Conservation (phyloP, 2,113 vertebrate genomes). For the Zosterops japonicus region DNA sequence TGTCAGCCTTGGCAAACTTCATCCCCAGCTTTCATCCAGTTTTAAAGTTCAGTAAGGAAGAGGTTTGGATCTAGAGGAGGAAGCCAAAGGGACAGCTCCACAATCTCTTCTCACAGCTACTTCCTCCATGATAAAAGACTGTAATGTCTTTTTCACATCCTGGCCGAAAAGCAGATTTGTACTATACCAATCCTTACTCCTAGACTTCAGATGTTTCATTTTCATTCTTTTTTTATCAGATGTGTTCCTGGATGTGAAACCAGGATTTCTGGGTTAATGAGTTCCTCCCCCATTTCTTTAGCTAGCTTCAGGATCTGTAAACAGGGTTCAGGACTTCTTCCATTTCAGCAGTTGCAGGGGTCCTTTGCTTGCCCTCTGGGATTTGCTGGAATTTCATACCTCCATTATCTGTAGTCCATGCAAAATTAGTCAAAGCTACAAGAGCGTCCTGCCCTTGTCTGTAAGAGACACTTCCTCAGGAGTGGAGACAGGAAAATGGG, state of each 20-base stretch:
- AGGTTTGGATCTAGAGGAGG: background rate
- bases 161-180: background rate
- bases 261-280: background rate
- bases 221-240: background rate
- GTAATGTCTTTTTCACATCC: background rate
- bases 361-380: background rate
- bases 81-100: background rate
- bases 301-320: background rate
- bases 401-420: background rate
- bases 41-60: background rate
- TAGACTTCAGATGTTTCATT: background rate
- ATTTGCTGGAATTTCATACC: background rate
- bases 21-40: background rate
- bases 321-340: background rate
- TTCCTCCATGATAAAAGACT: background rate
- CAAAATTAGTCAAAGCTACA: background rate
- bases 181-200: background rate
- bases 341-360: background rate
- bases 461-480: background rate
- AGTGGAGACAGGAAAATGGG: slow-evolving; percentile 26
- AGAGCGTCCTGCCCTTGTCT: background rate
- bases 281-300: background rate
- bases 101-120: background rate
- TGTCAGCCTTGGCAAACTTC: background rate
- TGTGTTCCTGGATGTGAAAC: background rate